Percentiles rank a stretch among this genome's conserved stretches.
phyloP scores from a whole-genome alignment of 2,888 invertebrate genomes.

The Nipponacmea schrenckii region DNA sequence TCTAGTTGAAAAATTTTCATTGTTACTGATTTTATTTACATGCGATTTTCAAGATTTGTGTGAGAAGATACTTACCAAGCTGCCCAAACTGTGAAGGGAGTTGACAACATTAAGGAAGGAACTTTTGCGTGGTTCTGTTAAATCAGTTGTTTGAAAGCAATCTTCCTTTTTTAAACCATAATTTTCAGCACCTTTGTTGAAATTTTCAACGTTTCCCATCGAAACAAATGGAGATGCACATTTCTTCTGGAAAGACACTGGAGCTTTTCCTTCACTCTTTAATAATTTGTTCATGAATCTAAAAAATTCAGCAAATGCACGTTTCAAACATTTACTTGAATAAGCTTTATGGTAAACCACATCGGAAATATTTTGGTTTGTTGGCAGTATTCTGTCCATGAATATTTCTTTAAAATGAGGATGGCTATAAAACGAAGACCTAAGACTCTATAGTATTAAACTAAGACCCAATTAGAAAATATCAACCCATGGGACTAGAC shows the following conservation, averaged over 20 bases:
- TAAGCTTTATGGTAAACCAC: no score
- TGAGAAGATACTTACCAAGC: slow-evolving; percentile 47
- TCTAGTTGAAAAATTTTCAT: no score
- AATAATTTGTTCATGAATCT: slow-evolving; percentile 62
- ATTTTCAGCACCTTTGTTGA: slow-evolving; percentile 53
- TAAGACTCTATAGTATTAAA: no score
- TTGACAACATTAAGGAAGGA: slow-evolving; percentile 63
- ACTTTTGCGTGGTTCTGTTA: slow-evolving; percentile 61
- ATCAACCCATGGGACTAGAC: no score
- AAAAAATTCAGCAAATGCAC: neutral
- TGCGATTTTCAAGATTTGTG: no score
- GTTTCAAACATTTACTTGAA: neutral
- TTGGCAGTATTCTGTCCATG: no score
- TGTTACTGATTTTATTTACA: no score
- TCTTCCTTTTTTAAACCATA: slow-evolving; percentile 56
- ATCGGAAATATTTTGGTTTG: no score
- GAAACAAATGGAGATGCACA: slow-evolving; percentile 60
- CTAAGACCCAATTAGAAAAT: no score
- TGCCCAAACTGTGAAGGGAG: slow-evolving; percentile 59
- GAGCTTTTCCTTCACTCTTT: slow-evolving; percentile 45
- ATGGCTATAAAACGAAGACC: no score
- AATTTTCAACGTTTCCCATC: slow-evolving; percentile 62
- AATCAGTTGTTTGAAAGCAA: slow-evolving; percentile 57
- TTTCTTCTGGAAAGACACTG: slow-evolving; percentile 56
- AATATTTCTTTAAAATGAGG: no score